Evolutionary conservation across 2,888 invertebrate genomes (phyloP).

Genomic region (Deilephila porcellus): DNA sequence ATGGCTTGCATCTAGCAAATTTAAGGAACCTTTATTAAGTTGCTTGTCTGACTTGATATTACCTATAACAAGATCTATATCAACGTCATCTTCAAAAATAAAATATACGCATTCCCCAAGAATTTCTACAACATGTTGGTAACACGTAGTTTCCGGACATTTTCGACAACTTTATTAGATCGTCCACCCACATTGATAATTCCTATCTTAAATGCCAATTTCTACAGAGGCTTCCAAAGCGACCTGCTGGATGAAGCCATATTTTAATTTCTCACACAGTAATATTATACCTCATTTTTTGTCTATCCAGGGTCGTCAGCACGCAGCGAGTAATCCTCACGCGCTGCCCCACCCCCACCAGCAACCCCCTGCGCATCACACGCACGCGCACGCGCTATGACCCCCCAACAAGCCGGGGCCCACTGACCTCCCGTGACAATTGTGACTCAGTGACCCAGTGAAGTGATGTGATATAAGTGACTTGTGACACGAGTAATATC

Average conservation of each 20-base stretch:
- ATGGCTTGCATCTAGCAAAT: no score
- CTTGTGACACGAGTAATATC: not conserved
- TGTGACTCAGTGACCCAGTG: conserved; percentile 19
- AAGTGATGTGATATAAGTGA: conserved; percentile 26
- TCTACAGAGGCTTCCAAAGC: not conserved
- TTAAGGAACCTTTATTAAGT: no score
- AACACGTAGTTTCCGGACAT: no score
- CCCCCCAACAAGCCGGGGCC: conserved; percentile 41
- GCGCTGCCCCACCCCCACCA: conserved; percentile 66
- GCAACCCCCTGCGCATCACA: conserved; percentile 70
- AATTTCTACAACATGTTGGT: no score
- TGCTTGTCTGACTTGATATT: no score
- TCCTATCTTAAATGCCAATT: no score
- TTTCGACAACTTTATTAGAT: no score
- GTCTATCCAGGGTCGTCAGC: conserved; percentile 72
- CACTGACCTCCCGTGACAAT: conserved; percentile 29
- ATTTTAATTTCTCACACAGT: not conserved
- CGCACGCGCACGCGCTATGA: conserved; percentile 80
- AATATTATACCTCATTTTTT: not conserved
- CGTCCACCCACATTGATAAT: no score
- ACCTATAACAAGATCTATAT: no score
- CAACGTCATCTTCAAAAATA: no score
- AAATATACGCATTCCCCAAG: no score
- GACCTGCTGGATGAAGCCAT: no score
- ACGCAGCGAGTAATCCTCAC: conserved; percentile 69